Percentiles rank a stretch among this genome's conserved stretches.
Conservation (phyloP, 2,113 vertebrate species). For the Poeciliopsis turrubarensis region DNA sequence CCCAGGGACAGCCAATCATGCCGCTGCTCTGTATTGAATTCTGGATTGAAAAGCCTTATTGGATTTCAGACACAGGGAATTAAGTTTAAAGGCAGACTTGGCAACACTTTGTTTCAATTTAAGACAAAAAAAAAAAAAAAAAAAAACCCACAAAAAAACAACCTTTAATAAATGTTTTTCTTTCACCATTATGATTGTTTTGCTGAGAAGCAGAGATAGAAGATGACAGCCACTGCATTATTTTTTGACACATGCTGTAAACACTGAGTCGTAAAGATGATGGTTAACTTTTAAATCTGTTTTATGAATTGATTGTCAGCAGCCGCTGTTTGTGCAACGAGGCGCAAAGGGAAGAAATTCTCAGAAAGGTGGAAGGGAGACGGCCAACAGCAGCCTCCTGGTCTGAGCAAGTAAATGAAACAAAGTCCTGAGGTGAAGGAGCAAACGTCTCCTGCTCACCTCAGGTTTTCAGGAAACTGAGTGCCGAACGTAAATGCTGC, state of each 20-base stretch:
- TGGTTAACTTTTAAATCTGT: background rate
- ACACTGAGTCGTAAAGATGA: background rate
- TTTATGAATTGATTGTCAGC: background rate
- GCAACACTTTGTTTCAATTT: slow-evolving; percentile 12
- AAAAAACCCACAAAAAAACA: accelerated
- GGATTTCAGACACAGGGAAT: slow-evolving; percentile 19
- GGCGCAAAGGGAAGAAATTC: background rate
- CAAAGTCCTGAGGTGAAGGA: background rate
- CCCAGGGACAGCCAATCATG: background rate
- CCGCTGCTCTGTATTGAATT: background rate
- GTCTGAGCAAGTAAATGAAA: background rate
- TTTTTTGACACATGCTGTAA: background rate
- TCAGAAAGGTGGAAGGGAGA: background rate
- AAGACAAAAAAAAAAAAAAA: background rate
- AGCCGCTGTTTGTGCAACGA: too few relatives aligned
- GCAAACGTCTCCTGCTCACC: background rate
- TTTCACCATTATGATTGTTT: background rate
- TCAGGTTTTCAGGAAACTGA: background rate
- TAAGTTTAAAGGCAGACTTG: slow-evolving; percentile 13
- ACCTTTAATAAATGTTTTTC: slow-evolving; percentile 1
- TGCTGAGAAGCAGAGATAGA: background rate
- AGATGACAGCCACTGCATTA: background rate
- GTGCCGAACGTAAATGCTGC: too few relatives aligned
- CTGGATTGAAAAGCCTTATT: slow-evolving; percentile 20
- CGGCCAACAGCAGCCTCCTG: background rate